phyloP scores from a whole-genome alignment of 1,140 invertebrate genomes.

The Liolophura sinensis region DNA sequence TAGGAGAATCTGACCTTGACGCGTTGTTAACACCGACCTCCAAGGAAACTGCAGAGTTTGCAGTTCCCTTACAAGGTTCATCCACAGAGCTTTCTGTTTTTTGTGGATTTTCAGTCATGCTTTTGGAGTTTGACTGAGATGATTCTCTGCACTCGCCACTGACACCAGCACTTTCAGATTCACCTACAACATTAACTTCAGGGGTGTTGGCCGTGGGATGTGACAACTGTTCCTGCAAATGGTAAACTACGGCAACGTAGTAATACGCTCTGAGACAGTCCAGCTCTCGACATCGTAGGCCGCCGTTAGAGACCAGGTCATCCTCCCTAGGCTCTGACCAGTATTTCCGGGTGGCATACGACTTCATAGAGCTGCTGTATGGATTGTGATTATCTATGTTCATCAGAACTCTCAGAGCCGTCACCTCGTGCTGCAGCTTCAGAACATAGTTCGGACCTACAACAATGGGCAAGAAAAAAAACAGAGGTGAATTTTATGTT shows the following conservation, averaged over 20 bases:
- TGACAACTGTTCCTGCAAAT: neutral
- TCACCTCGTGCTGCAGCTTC: conserved; percentile 50
- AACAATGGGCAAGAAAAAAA: conserved; percentile 12
- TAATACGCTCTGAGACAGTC: conserved; percentile 50
- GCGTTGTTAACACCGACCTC: too few relatives aligned
- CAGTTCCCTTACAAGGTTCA: too few relatives aligned
- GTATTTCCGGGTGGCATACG: conserved; percentile 42
- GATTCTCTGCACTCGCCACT: too few relatives aligned
- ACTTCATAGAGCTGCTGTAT: conserved; percentile 17
- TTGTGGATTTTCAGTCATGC: too few relatives aligned
- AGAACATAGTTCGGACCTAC: conserved; percentile 51
- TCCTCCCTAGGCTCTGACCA: conserved; percentile 48
- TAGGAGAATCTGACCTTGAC: too few relatives aligned
- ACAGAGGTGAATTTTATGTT: too few relatives aligned
- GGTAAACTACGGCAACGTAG: conserved; percentile 42
- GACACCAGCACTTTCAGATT: too few relatives aligned
- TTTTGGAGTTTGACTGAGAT: too few relatives aligned
- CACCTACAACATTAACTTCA: too few relatives aligned
- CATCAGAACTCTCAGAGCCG: conserved; percentile 45
- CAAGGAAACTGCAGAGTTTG: too few relatives aligned
- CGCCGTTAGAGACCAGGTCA: conserved; percentile 31
- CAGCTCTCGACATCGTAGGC: conserved; percentile 42
- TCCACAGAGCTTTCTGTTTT: too few relatives aligned
- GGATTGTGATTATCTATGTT: conserved; percentile 39
- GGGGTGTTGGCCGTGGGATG: too few relatives aligned